Evolutionary conservation across 2,888 invertebrate species (phyloP).

Genomic region (Buathra laborator): DNA sequence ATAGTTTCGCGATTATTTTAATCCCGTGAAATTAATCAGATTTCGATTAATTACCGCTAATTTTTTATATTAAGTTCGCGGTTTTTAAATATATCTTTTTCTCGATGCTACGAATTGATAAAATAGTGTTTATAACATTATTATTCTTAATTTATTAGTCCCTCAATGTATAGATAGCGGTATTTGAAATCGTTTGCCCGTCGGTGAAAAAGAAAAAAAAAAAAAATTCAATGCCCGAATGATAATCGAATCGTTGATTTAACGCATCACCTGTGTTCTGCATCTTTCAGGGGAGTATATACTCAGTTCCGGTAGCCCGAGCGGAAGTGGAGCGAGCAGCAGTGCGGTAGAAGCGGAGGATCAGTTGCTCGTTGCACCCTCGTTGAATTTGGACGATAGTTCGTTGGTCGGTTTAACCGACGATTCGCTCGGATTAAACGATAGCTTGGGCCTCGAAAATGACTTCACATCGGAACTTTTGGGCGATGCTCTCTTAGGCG

Average conservation of each 20-base stretch:
- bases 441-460: slow-evolving; percentile 82
- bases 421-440: slow-evolving; percentile 81
- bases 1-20: no score
- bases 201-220: background rate
- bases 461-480: slow-evolving; percentile 82
- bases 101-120: no score
- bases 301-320: slow-evolving; percentile 78
- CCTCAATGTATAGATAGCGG: no score
- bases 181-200: background rate
- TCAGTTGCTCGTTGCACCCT: slow-evolving; percentile 76
- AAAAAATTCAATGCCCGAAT: background rate
- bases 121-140: no score
- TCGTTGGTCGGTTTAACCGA: slow-evolving; percentile 79
- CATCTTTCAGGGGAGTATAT: slow-evolving; percentile 85
- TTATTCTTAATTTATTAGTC: no score
- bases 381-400: slow-evolving; percentile 77
- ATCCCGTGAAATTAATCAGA: no score
- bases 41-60: no score
- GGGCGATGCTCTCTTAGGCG: slow-evolving; percentile 78
- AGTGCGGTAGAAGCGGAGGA: slow-evolving; percentile 71
- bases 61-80: no score
- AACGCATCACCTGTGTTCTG: slow-evolving; percentile 4
- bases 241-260: background rate
- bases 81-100: no score
- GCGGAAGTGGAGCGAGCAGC: slow-evolving; percentile 72